Evolutionary conservation across 2,888 invertebrate genomes (phyloP).

Genomic region (Parelbella ahira): DNA sequence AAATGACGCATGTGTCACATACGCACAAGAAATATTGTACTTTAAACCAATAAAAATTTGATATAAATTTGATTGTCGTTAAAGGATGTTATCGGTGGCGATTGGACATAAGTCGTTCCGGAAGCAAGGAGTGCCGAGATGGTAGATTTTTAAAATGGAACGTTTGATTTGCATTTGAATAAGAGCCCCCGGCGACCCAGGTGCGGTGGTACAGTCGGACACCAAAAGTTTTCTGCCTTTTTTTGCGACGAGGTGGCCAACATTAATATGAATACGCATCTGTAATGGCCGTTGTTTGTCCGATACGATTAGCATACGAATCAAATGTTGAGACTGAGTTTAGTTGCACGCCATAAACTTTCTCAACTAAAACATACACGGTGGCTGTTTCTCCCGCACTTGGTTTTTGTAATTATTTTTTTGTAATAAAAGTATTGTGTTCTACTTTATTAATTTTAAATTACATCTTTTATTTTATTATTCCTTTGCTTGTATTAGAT

Average conservation of each 20-base stretch:
- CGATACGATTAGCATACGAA: conserved; percentile 50
- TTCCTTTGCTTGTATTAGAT: too few relatives aligned
- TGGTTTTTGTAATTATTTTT: too few relatives aligned
- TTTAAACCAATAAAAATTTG: too few relatives aligned
- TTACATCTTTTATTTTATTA: too few relatives aligned
- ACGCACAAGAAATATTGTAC: conserved; percentile 32
- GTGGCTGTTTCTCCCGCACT: too few relatives aligned
- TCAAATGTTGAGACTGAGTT: conserved; percentile 31
- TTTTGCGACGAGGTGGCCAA: conserved; percentile 37
- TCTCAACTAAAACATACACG: too few relatives aligned
- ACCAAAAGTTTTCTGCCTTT: conserved; percentile 52
- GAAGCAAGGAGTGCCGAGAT: conserved; percentile 75
- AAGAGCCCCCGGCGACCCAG: conserved; percentile 78
- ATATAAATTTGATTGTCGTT: conserved; percentile 37
- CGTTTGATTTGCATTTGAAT: conserved; percentile 82
- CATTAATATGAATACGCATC: conserved; percentile 62
- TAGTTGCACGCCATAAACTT: too few relatives aligned
- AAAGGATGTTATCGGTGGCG: conserved; percentile 46
- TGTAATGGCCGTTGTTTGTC: conserved; percentile 51
- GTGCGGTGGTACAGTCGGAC: conserved; percentile 67
- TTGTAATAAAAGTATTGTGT: too few relatives aligned
- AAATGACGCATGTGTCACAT: conserved; percentile 41
- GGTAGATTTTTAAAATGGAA: conserved; percentile 81
- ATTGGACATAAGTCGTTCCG: conserved; percentile 77
- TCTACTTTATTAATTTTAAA: too few relatives aligned